phyloP scores from a whole-genome alignment of 2,113 vertebrate species.

The Hystrix cristata region DNA sequence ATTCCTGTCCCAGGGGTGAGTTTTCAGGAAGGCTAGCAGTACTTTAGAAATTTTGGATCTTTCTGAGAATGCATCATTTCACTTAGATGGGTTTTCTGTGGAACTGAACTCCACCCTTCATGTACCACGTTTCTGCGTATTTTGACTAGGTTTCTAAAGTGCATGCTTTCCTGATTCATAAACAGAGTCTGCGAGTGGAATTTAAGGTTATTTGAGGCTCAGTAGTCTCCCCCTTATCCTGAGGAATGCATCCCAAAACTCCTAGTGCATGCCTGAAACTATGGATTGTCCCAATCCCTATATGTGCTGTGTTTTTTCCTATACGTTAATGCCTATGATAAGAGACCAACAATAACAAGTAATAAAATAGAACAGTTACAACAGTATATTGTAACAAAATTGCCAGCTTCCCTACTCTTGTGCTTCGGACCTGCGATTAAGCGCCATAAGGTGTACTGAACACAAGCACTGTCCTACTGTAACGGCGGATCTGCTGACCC shows the following conservation, averaged over 20 bases:
- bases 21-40: not conserved
- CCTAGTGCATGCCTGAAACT: not conserved
- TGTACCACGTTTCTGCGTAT: not conserved
- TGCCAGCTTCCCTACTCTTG: not conserved
- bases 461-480: not conserved
- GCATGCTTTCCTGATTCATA: not conserved
- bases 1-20: not conserved
- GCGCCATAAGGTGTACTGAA: not conserved
- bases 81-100: not conserved
- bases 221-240: too few species aligned
- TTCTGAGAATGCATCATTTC: not conserved
- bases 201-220: not conserved
- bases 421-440: not conserved
- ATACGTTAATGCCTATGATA: not conserved
- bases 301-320: too few species aligned
- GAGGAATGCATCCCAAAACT: too few species aligned
- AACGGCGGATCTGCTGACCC: too few species aligned
- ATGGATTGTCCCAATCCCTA: not conserved
- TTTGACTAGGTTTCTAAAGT: not conserved
- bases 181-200: not conserved
- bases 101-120: not conserved
- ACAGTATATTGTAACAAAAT: not conserved
- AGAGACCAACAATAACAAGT: not conserved
- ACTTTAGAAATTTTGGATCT: not conserved
- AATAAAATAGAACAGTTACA: not conserved